Evolutionary conservation across 1,140 invertebrate genomes (phyloP), one percentile per base, ranked within the genome.

Genomic region (Philopotamus ludificatus): DNA sequence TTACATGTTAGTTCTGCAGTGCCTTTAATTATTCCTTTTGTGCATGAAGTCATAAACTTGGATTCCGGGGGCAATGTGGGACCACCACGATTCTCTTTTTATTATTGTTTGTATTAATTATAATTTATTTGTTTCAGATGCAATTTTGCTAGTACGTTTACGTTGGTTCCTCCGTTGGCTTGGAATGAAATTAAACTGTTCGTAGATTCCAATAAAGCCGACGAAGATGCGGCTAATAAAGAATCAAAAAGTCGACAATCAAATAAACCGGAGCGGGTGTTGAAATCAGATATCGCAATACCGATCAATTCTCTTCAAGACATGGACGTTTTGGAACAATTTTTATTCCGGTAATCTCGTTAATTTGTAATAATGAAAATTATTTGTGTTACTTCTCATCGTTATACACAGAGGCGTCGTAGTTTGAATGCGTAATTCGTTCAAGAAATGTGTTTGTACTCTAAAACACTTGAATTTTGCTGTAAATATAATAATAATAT

Each of bases 251-350:
- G 21, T 10, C n/a, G n/a, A n/a, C 34, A 41, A n/a, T 50, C 42
- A 4, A 59, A 59, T 0, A 55, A 70, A 1, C 73, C 74, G 10
- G 76, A 77, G 18, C 75, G 77, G n/a, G 72, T 72, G 4, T 51
- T 77, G 18, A 67, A 65, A 12, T 72, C 76, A 28, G 75, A 76
- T 53, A 75, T 79, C 1, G 76, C 77, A n/a, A 47, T 80, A 8
- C 81, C 82, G 0, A 72, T 83, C 7, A 81, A 83, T 58, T 77
- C 82, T 3, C 77, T 94, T n/a, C 87, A 88, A 71, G 92, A 94
- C 72, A 83, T 88, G 70, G 90, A 93, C 70, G 83, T 94, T 1
- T 75, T 95, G 1, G 83, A 86, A 64, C 82, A 87, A 41, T 87
- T 86, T 68, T 78, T 87, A 63, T 87, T 81, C 74, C 79, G 83